These are phyloP conservation scores for Ethmia dodecea DNA, from an alignment of 2,888 invertebrate genomes.

Conservation along the genomic window DNA sequence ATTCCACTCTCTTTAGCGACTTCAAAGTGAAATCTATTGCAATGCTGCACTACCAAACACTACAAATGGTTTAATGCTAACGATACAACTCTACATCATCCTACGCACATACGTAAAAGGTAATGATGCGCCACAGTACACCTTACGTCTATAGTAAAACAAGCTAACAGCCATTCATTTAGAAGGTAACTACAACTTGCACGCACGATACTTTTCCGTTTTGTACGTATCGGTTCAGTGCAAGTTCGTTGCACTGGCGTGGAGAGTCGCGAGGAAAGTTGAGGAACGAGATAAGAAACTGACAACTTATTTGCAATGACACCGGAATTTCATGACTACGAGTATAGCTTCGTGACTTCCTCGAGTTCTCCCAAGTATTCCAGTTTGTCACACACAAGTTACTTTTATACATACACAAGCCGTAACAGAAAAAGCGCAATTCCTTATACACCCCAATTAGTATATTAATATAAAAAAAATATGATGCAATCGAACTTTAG, in stretches of 20 bases:
- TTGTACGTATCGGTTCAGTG: constrained; percentile 44
- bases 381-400: too few relatives aligned
- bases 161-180: not conserved
- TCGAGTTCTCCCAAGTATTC: too few relatives aligned
- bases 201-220: constrained; percentile 47
- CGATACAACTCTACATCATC: not conserved
- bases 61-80: not conserved
- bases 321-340: constrained; percentile 8
- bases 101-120: not conserved
- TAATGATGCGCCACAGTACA: not conserved
- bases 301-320: constrained; percentile 22
- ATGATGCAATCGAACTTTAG: too few relatives aligned
- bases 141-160: not conserved
- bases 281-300: constrained; percentile 40
- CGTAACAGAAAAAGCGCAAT: too few relatives aligned
- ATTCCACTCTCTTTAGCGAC: not conserved
- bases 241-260: constrained; percentile 24
- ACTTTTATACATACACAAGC: too few relatives aligned
- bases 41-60: not conserved
- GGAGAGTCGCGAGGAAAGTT: constrained; percentile 48
- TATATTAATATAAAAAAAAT: too few relatives aligned
- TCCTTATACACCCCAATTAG: too few relatives aligned
- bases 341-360: too few relatives aligned
- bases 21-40: not conserved
- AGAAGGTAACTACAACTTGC: constrained; percentile 16